Evolutionary conservation across 1,140 invertebrate genomes (phyloP).

Genomic region (Lutraria rhynchaena): DNA sequence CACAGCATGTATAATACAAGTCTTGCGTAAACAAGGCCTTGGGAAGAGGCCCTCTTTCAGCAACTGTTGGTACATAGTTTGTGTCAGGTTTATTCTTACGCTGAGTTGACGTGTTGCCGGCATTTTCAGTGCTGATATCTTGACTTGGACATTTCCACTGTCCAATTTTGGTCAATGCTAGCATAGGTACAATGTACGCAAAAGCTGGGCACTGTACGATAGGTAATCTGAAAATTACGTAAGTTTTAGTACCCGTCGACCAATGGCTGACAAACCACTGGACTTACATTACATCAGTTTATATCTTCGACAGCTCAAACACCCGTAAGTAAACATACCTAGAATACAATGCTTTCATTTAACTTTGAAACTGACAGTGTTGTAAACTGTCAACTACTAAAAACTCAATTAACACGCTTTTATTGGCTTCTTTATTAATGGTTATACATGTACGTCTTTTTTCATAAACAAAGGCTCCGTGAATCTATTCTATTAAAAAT

Average conservation of each 20-base stretch:
- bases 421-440: no score
- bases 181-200: constrained; percentile 65
- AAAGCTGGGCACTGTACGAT: constrained; percentile 66
- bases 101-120: constrained; percentile 1
- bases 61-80: constrained; percentile 21
- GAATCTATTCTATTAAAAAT: no score
- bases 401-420: no score
- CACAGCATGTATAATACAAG: not conserved
- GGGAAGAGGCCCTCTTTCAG: not conserved
- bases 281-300: no score
- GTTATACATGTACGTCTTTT: no score
- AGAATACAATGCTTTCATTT: no score
- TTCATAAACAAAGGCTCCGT: no score
- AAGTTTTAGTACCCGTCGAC: constrained; percentile 12
- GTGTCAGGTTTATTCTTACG: constrained; percentile 12
- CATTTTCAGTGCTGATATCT: not conserved
- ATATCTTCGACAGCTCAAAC: no score
- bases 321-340: no score
- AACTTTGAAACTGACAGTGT: no score
- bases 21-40: constrained; percentile 17
- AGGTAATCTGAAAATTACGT: constrained; percentile 57
- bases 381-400: no score
- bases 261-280: not conserved
- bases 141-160: constrained; percentile 52
- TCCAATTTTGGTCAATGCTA: constrained; percentile 57